Base-by-base conservation (phyloP, 92 coral and sea anemone species). In the Desmophyllum pertusum region DNA sequence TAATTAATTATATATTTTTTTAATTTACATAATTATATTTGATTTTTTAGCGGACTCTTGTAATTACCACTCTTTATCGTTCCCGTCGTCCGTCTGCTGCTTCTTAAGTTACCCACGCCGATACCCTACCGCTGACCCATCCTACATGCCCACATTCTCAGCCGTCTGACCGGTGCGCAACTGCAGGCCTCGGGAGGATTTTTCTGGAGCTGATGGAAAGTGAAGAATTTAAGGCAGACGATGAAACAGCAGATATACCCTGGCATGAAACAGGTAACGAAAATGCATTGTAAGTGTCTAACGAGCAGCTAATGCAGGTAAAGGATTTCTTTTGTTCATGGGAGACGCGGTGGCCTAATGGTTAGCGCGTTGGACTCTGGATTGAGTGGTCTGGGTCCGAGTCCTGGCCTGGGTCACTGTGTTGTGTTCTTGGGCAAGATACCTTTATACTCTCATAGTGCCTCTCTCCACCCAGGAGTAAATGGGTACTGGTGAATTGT, bases 231-330 rank as follows among this genome's bases (percentile, higher is more conserved):
- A 93, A 93, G 75, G 99, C 98, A n/a, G 21, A 86, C 94, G 83
- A 93, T 96, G 88, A 87, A 91, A 64, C 99, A 96, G 73, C 99
- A 96, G 81, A 88, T 96, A 39, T 43, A 88, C 27, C 99, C 99
- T 31, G 94, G 91, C 50, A 94, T 94, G 93, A 93, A 90, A 57
- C 98, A 92, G 79, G 94, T n/a, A n/a, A 93, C 70, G 92, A 94
- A 66, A 81, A 61, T 66, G 70, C 93, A 10, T 92, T 95, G 99
- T 96, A 89, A 87, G 99, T 81, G n/a, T 52, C 33, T 15, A 4
- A 25, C 10, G 27, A 65, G 23, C 23, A 3, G 71, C 27, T 65
- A n/a, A n/a, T n/a, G n/a, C n/a, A n/a, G n/a, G n/a, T n/a, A n/a
- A n/a, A n/a, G n/a, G n/a, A n/a, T n/a, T n/a, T n/a, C n/a, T n/a